Evolutionary conservation across 2,888 invertebrate genomes (phyloP).

Genomic region (Clostera curtula): DNA sequence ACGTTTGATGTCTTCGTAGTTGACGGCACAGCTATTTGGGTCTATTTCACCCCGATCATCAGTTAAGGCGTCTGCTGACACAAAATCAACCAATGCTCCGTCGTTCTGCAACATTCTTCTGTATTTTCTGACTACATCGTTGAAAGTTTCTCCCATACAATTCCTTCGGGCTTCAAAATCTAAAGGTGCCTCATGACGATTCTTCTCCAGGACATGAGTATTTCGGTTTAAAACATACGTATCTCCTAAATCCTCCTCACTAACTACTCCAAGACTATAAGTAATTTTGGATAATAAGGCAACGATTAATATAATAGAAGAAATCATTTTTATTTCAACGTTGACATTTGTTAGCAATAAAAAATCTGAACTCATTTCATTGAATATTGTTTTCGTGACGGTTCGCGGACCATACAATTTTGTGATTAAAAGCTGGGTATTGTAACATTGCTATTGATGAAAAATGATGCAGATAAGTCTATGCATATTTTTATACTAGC

Average conservation of each 20-base stretch:
- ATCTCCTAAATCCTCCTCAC: too few relatives aligned
- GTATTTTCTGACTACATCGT: slow-evolving; percentile 32
- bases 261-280: slow-evolving; percentile 4
- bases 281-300: slow-evolving; percentile 1
- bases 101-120: slow-evolving; percentile 36
- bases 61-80: slow-evolving; percentile 35
- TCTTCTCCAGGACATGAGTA: too few relatives aligned
- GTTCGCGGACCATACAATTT: slow-evolving; percentile 9
- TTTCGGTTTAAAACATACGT: too few relatives aligned
- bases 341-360: slow-evolving; percentile 11
- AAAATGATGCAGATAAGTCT: too few relatives aligned
- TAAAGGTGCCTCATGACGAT: too few relatives aligned
- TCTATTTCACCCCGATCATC: slow-evolving; percentile 24
- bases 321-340: slow-evolving; percentile 10
- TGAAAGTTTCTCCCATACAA: slow-evolving; percentile 33
- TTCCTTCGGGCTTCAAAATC: slow-evolving; percentile 21
- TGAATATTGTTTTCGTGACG: slow-evolving; percentile 16
- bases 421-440: too few relatives aligned
- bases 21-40: slow-evolving; percentile 23
- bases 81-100: slow-evolving; percentile 35
- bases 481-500: too few relatives aligned
- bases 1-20: slow-evolving; percentile 1
- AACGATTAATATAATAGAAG: slow-evolving; percentile 5
- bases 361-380: slow-evolving; percentile 19
- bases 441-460: too few relatives aligned